Percentiles rank a stretch among this genome's conserved stretches.
Conservation (phyloP, 2,797 vertebrate species). For the Pseudotriccus pelzelni region DNA sequence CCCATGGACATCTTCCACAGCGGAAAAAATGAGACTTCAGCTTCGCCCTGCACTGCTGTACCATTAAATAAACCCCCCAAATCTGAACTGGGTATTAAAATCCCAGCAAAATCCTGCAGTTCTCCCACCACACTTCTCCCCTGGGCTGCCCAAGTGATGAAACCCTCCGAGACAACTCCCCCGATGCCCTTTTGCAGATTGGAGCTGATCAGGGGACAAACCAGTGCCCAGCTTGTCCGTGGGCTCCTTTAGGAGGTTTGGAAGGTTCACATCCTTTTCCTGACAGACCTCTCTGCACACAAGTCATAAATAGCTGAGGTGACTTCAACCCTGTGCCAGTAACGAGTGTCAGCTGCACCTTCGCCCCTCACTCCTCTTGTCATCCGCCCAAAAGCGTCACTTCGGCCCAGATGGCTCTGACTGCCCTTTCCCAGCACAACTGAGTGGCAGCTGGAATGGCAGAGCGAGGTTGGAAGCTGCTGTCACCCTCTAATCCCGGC, state of each 20-base stretch:
- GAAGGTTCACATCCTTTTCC: slow-evolving; percentile 43
- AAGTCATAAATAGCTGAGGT: not conserved
- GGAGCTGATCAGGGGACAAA: not conserved
- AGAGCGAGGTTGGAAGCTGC: not conserved
- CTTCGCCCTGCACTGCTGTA: accelerated
- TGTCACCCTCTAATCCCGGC: not conserved
- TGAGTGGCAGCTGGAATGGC: not conserved
- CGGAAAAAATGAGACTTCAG: accelerated
- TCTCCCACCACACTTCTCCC: not conserved
- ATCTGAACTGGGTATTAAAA: not conserved
- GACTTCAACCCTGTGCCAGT: not conserved
- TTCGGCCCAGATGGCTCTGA: not conserved
- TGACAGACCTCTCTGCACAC: slow-evolving; percentile 64
- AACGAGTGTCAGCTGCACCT: accelerated
- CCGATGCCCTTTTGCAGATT: accelerated
- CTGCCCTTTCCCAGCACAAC: not conserved
- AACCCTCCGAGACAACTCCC: accelerated
- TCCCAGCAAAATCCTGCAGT: not conserved
- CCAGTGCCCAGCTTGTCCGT: not conserved
- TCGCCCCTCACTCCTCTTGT: not conserved
- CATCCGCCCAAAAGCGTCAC: not conserved
- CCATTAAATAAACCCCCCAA: not conserved
- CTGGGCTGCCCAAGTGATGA: not conserved
- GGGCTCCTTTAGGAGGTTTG: not conserved
- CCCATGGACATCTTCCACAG: not conserved